Base-by-base conservation (phyloP, 2,888 invertebrate genomes). In the Metacarcinus magister region DNA sequence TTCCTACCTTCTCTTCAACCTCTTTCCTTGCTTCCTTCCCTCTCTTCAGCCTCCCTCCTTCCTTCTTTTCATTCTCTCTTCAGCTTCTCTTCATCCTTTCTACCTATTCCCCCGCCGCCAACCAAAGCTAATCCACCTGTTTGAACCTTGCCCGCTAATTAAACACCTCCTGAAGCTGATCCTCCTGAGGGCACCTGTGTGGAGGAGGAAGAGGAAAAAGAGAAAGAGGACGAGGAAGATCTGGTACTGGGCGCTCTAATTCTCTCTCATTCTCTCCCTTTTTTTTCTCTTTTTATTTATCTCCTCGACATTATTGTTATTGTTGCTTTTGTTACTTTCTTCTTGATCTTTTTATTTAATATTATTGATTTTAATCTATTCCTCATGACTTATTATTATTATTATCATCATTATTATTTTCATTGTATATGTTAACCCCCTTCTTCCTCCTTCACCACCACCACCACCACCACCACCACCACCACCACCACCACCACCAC, bases 191-290 rank as follows among this genome's bases (percentile, higher is more conserved):
- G 23, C 48, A 46, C 92, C 54, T 13, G 23, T 60, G n/a, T n/a
- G n/a, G n/a, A n/a, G n/a, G n/a, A 48, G 48, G 48, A 48, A 48
- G n/a, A n/a, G n/a, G n/a, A n/a, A n/a, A n/a, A n/a, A n/a, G n/a
- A n/a, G n/a, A n/a, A n/a, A n/a, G n/a, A n/a, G n/a, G n/a, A n/a
- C n/a, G n/a, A n/a, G n/a, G n/a, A n/a, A n/a, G n/a, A n/a, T n/a
- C n/a, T n/a, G n/a, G 5, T 67, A 67, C 19, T 67, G 67, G 16
- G 7, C n/a, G n/a, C n/a, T 39, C 39, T 90, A 43, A 13, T 44
- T 91, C 91, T 91, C 91, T 91, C 91, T 91, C 91, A 44, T 44
- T 91, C 91, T 91, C 91, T 91, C 43, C 19, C 91, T 91, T 44
- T 91, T 44, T 44, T 91, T 44, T 91, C 43, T 43, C 91, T 91